phyloP scores from a whole-genome alignment of 2,888 invertebrate genomes.

The Phania funesta region DNA sequence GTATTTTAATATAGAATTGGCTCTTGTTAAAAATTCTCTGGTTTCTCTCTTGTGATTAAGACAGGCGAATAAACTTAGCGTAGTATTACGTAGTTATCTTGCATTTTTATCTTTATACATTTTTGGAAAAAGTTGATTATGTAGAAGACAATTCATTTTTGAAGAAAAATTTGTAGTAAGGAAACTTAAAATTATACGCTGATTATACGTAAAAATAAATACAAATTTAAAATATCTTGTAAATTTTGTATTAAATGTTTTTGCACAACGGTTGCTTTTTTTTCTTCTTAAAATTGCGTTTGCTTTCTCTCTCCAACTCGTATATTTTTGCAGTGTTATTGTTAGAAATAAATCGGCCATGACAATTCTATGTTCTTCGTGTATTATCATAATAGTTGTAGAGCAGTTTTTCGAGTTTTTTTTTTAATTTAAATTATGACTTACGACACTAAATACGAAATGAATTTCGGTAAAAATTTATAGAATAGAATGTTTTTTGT shows the following conservation, averaged over 20 bases:
- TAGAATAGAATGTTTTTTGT: conserved; percentile 26
- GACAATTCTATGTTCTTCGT: conserved; percentile 28
- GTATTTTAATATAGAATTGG: conserved; percentile 6
- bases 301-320: conserved; percentile 17
- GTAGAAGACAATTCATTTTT: conserved; percentile 37
- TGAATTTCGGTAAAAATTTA: conserved; percentile 49
- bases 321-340: conserved; percentile 6
- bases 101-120: not conserved
- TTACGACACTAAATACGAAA: conserved; percentile 62
- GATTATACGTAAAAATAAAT: conserved; percentile 42
- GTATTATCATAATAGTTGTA: conserved; percentile 29
- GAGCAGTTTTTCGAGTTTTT: conserved; percentile 21
- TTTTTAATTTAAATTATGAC: conserved; percentile 57
- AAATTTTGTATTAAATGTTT: conserved; percentile 7
- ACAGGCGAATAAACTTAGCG: conserved; percentile 64
- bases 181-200: conserved; percentile 62
- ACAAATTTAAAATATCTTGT: conserved; percentile 53
- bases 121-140: conserved; percentile 36
- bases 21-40: conserved; percentile 39
- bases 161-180: conserved; percentile 25
- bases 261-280: conserved; percentile 27
- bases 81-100: conserved; percentile 61
- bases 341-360: conserved; percentile 22
- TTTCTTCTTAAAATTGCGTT: conserved; percentile 3
- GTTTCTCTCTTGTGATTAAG: conserved; percentile 32